These are phyloP conservation scores for Silurus asotus DNA, from an alignment of 2,113 vertebrate species.

Conservation along the genomic window DNA sequence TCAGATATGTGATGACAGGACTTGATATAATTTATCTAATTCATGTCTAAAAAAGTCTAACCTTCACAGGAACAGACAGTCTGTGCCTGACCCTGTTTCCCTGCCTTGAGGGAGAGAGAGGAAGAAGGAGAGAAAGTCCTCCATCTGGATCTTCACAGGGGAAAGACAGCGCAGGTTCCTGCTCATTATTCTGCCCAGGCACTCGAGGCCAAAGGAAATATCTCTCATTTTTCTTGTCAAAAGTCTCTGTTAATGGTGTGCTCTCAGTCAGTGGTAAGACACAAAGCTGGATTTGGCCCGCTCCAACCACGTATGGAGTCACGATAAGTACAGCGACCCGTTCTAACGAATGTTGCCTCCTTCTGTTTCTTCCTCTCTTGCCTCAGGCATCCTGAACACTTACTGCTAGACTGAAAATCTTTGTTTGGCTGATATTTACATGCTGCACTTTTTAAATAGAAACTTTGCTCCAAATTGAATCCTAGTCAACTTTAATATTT, in stretches of 20 bases:
- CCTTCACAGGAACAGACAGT: constrained; percentile 63
- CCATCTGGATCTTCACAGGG: constrained; percentile 61
- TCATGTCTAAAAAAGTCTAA: constrained; percentile 40
- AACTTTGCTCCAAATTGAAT: neutral
- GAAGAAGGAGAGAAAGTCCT: constrained; percentile 55
- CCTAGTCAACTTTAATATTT: neutral
- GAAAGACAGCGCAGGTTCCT: constrained; percentile 57
- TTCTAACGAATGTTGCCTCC: constrained; percentile 28
- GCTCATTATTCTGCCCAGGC: constrained; percentile 76
- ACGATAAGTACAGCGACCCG: constrained; percentile 40
- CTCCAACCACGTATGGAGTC: constrained; percentile 28
- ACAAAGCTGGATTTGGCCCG: constrained; percentile 48
- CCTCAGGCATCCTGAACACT: constrained; percentile 5
- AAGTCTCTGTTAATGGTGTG: constrained; percentile 65
- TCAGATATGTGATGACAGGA: constrained; percentile 14
- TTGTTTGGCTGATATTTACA: constrained; percentile 2
- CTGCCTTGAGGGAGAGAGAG: constrained; percentile 35
- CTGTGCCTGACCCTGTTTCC: constrained; percentile 55
- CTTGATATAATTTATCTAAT: constrained; percentile 55
- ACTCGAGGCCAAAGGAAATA: constrained; percentile 72
- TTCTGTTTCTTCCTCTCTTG: constrained; percentile 13
- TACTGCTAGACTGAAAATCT: neutral
- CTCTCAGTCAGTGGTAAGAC: constrained; percentile 66
- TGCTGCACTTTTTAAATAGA: neutral
- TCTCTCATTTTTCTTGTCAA: constrained; percentile 78